Conservation (phyloP, 2,888 invertebrate genomes). For the Pseudococcus longispinus region DNA sequence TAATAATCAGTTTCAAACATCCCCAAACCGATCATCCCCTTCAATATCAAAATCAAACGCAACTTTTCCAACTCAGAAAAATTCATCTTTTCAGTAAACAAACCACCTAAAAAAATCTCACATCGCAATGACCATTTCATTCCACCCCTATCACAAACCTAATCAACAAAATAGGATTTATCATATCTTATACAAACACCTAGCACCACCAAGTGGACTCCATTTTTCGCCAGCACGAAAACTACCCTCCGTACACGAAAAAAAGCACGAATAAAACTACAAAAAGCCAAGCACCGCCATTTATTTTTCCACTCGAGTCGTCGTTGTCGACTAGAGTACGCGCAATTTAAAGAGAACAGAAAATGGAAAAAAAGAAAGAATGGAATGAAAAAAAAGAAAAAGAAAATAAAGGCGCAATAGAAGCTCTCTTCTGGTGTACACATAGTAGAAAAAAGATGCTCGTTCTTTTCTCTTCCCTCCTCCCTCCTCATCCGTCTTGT, state of each 20-base stretch:
- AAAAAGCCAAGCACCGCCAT: constrained; percentile 6
- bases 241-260: not conserved
- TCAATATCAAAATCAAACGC: too few species aligned
- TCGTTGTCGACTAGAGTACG: not conserved
- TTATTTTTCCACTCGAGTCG: constrained; percentile 16
- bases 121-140: too few species aligned
- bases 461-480: not conserved
- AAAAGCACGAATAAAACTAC: not conserved
- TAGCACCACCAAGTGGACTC: too few species aligned
- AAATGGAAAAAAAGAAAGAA: not conserved
- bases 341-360: not conserved
- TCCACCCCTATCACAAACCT: too few species aligned
- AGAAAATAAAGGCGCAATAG: not conserved
- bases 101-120: too few species aligned
- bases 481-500: not conserved
- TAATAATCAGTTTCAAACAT: too few species aligned
- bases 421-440: not conserved
- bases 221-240: too few species aligned
- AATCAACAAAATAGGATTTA: too few species aligned
- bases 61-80: too few species aligned
- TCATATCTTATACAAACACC: too few species aligned
- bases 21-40: too few species aligned
- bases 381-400: not conserved
- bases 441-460: not conserved
- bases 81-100: too few species aligned